Conservation (phyloP, 2,888 invertebrate genomes). For the Sipha maydis region DNA sequence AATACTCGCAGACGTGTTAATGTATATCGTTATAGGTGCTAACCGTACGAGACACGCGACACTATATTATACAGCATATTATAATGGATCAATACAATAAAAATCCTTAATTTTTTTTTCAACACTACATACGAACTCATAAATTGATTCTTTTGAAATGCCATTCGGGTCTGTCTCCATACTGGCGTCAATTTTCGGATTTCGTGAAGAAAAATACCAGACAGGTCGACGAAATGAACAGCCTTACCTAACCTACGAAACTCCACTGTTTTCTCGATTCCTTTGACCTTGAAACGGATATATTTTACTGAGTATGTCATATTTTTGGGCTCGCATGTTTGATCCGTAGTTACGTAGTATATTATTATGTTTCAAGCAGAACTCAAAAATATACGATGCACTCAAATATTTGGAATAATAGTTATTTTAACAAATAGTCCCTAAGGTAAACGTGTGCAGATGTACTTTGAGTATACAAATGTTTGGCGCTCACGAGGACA, state of each 20-base stretch:
- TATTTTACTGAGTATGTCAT: not conserved
- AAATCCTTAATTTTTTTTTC: too few relatives aligned
- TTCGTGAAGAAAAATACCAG: not conserved
- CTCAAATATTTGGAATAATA: too few relatives aligned
- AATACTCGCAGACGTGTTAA: not conserved
- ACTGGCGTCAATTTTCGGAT: not conserved
- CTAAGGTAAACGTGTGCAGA: too few relatives aligned
- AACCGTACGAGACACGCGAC: not conserved
- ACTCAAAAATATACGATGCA: too few relatives aligned
- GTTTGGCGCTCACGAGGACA: too few relatives aligned
- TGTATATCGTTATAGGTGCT: not conserved
- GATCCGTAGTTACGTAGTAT: too few relatives aligned
- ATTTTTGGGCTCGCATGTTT: not conserved
- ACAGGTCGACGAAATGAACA: not conserved
- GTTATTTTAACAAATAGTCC: too few relatives aligned
- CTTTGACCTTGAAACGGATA: not conserved
- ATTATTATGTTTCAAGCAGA: not conserved
- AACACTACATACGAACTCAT: too few relatives aligned
- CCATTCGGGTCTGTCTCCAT: not conserved
- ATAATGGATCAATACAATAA: too few relatives aligned
- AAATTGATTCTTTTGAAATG: too few relatives aligned
- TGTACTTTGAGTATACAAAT: too few relatives aligned
- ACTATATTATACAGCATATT: not conserved
- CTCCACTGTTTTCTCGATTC: not conserved
- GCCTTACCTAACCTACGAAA: not conserved